Conservation (phyloP, 2,888 invertebrate species). For the Ophion ellenae region DNA sequence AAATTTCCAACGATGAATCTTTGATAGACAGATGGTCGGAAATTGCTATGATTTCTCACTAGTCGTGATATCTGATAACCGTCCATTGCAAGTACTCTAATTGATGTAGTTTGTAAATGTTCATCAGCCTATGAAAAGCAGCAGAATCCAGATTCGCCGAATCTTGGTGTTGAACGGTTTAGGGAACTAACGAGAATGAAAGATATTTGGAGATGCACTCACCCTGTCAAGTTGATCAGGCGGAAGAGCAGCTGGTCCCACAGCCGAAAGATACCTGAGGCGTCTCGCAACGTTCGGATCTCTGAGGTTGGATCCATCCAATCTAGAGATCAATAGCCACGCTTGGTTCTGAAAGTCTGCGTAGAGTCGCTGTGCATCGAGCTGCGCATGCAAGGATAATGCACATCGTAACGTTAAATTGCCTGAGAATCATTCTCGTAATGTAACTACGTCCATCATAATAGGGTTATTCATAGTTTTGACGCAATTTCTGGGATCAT, state of each 20-base stretch:
- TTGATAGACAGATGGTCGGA: too few relatives aligned
- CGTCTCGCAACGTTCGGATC: slow-evolving; percentile 90
- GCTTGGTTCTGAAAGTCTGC: slow-evolving; percentile 93
- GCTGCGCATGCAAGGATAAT: slow-evolving; percentile 83
- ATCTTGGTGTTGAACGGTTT: neutral
- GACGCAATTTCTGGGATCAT: slow-evolving; percentile 43
- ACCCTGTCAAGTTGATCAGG: slow-evolving; percentile 93
- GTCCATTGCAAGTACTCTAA: too few relatives aligned
- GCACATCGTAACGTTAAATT: slow-evolving; percentile 47
- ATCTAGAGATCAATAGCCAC: slow-evolving; percentile 90
- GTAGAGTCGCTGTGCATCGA: slow-evolving; percentile 92
- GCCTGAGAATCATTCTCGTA: slow-evolving; percentile 55
- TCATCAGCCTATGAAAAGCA: too few relatives aligned
- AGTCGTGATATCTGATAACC: too few relatives aligned
- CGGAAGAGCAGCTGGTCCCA: slow-evolving; percentile 93
- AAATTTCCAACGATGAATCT: too few relatives aligned
- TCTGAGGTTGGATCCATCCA: slow-evolving; percentile 88
- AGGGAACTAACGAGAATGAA: neutral
- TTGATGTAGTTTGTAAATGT: too few relatives aligned
- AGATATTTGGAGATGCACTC: slow-evolving; percentile 76
- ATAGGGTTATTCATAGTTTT: slow-evolving; percentile 48
- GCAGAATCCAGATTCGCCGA: neutral
- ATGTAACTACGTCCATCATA: slow-evolving; percentile 47
- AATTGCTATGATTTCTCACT: too few relatives aligned
- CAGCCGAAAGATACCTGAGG: slow-evolving; percentile 90